phyloP scores from a whole-genome alignment of 1,140 invertebrate species.

The Neocloeon triangulifer region DNA sequence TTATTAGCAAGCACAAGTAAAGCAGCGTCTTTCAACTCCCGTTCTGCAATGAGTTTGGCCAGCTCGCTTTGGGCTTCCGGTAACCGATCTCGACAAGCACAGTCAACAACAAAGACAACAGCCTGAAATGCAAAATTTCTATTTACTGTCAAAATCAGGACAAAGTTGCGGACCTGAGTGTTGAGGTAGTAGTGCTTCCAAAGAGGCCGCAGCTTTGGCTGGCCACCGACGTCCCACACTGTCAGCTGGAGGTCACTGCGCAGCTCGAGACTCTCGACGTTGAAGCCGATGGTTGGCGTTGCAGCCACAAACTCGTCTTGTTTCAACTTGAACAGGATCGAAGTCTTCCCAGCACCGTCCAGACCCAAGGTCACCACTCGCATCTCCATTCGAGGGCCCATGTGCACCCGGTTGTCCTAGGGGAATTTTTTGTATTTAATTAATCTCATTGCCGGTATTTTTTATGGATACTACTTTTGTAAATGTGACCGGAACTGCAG shows the following conservation, averaged over 20 bases:
- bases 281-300: slow-evolving; percentile 32
- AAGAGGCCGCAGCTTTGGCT: slow-evolving; percentile 27
- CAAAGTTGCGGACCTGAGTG: slow-evolving; percentile 16
- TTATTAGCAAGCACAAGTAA: slow-evolving; percentile 31
- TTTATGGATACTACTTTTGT: slow-evolving; percentile 23
- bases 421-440: no score
- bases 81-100: slow-evolving; percentile 22
- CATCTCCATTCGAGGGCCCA: slow-evolving; percentile 39
- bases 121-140: slow-evolving; percentile 18
- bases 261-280: slow-evolving; percentile 34
- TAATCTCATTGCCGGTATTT: background rate
- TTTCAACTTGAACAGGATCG: slow-evolving; percentile 35
- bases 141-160: background rate
- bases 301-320: slow-evolving; percentile 28
- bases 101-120: slow-evolving; percentile 29
- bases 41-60: slow-evolving; percentile 24
- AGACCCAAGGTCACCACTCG: slow-evolving; percentile 30
- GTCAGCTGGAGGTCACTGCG: slow-evolving; percentile 31
- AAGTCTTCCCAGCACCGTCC: slow-evolving; percentile 34
- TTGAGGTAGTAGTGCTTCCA: slow-evolving; percentile 35
- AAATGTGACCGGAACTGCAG: slow-evolving; percentile 36
- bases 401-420: slow-evolving; percentile 38
- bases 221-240: slow-evolving; percentile 35
- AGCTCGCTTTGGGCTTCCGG: slow-evolving; percentile 26
- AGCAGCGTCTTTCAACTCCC: slow-evolving; percentile 25